Base-by-base conservation (phyloP, 2,113 vertebrate genomes). In the Rynchops niger region DNA sequence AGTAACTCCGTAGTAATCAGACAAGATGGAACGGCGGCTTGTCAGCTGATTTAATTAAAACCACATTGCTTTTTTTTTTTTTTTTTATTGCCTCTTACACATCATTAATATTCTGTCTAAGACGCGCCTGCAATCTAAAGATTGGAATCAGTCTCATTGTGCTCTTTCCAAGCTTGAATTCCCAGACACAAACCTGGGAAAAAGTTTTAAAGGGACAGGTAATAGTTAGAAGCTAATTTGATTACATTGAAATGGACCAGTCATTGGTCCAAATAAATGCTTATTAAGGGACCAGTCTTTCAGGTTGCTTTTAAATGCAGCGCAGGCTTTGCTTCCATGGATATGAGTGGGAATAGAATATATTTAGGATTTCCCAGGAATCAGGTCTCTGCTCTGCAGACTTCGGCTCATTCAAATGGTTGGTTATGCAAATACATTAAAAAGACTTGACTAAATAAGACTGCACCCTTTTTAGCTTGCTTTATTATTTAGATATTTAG, bases 11-110 rank as follows among this genome's bases (percentile, higher is more conserved):
- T 61, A 95, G 94, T 86, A 88, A 97, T 93, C 86, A 95, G 96
- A 95, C 95, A 97, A 95, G 89, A 96, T 88, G 93, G 82, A 95
- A 93, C 20, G 26, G 66, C 17, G 1, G 89, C 89, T 95, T 93
- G 94, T 97, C 95, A 97, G 95, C 94, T 96, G 91, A 93, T 94
- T 94, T 97, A 97, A 97, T 97, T 96, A 96, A 96, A 96, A 96
- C 87, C 95, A 95, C 82, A 67, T 95, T 91, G 88, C 86, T 18
- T 87, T 61, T 36, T 61, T 77, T 61, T 61, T 77, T 61, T 91
- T 61, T 88, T 96, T 91, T 94, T 82, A 86, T 95, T 97, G 91
- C 91, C 89, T 96, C 89, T 97, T 89, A 93, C 95, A 97, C 94
- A 94, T 97, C 95, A 88, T 97, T 96, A 96, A 95, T 94, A 96